Evolutionary conservation across 1,140 invertebrate genomes (phyloP), one percentile per base, ranked within the genome.

Genomic region (Plutomurus gul): DNA sequence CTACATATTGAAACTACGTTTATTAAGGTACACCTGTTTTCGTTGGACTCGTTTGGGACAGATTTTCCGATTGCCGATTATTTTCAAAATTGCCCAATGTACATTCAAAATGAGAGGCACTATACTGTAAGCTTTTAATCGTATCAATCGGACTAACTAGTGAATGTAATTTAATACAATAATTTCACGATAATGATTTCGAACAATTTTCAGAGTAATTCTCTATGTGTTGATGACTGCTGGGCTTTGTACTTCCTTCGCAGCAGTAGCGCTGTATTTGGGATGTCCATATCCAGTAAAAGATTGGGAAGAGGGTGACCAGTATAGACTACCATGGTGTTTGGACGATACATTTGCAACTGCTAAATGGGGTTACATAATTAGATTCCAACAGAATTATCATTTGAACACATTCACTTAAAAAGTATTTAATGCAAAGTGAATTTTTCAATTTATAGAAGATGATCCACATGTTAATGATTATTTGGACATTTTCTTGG

Each of bases 181-280:
- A 36, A 39, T 47, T 56, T 77, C 13, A 72, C 11, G 16, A 30
- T 56, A 0, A 10, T 36, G 0, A 47, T 51, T 51, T n/a, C n/a
- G n/a, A n/a, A n/a, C n/a, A n/a, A n/a, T n/a, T n/a, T n/a, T 49
- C 13, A 79, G 65, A 18, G 33, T 82, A 1, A 46, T 39, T 25
- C 27, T 82, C 0, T 82, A 82, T n/a, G 75, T 79, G 20, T 18
- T 43, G 11, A 36, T 78, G 77, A 80, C 81, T 39, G 7, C 77
- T 7, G 75, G 47, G 3, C 20, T 79, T 0, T 80, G 81, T 47
- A 80, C 81, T 25, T 13, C 43, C 0, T 10, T 80, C 27, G 39
- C 47, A 33, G n/a, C 51, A 4, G 4, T 75, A 11, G 75, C 71
- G 36, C n/a, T 70, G 8, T 77, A 37, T 20, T 60, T 78, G 20